Evolutionary conservation across 2,888 invertebrate species (phyloP).

Genomic region (Aphrophora alni): DNA sequence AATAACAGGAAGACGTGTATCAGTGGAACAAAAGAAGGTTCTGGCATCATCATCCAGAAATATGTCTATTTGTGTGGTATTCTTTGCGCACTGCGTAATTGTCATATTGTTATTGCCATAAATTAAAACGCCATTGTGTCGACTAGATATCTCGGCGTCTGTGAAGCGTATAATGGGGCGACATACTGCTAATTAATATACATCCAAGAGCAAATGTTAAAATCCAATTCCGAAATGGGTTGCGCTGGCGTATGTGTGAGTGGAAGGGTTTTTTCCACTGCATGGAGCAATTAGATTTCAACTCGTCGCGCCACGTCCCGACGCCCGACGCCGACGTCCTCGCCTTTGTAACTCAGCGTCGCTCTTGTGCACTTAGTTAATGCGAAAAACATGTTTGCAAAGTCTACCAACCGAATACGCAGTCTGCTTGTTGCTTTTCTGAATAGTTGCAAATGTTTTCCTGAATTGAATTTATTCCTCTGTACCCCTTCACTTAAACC

Average conservation of each 20-base stretch:
- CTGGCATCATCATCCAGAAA: background rate
- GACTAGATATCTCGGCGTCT: background rate
- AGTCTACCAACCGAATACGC: conserved; percentile 4
- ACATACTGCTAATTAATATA: background rate
- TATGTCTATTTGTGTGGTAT: background rate
- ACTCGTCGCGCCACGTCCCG: too few species aligned
- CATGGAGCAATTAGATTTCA: background rate
- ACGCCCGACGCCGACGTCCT: background rate
- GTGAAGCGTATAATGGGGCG: background rate
- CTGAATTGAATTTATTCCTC: background rate
- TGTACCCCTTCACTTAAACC: background rate
- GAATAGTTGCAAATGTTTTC: background rate
- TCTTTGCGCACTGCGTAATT: background rate
- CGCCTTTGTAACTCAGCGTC: conserved; percentile 7
- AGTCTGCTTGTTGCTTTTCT: conserved; percentile 22
- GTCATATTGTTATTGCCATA: background rate
- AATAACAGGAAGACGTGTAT: background rate
- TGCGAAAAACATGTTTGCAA: conserved; percentile 44
- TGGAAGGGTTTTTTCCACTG: background rate
- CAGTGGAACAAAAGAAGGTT: background rate
- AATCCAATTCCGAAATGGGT: background rate
- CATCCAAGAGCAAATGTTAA: background rate
- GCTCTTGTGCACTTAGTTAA: conserved; percentile 45
- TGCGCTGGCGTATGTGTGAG: background rate
- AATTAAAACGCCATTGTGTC: background rate